Evolutionary conservation across 2,797 vertebrate genomes (phyloP).

Genomic region (Lateolabrax maculatus): DNA sequence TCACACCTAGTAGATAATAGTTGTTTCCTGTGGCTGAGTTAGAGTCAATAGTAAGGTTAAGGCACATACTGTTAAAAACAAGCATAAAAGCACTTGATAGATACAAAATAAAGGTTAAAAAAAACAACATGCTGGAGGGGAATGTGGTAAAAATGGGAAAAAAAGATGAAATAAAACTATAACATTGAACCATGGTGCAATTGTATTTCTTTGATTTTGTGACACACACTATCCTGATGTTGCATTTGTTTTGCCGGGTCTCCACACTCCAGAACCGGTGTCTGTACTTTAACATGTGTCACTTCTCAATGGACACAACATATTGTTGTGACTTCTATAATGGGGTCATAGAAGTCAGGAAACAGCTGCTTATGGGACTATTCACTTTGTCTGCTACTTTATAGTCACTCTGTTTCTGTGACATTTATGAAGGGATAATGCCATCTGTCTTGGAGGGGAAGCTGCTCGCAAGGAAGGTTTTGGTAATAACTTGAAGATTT

Average conservation of each 20-base stretch:
- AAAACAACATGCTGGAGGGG: not conserved
- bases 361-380: constrained; percentile 65
- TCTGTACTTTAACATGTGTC: constrained; percentile 50
- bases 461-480: constrained; percentile 40
- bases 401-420: constrained; percentile 62
- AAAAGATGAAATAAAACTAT: constrained; percentile 6
- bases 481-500: constrained; percentile 58
- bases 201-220: constrained; percentile 19
- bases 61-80: constrained; percentile 19
- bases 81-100: not conserved
- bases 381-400: constrained; percentile 64
- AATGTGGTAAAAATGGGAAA: not conserved
- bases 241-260: constrained; percentile 25
- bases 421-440: constrained; percentile 72
- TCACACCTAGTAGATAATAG: constrained; percentile 19
- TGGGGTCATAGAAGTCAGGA: constrained; percentile 43
- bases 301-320: constrained; percentile 52
- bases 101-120: constrained; percentile 36
- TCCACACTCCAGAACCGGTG: constrained; percentile 22
- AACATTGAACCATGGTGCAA: not conserved
- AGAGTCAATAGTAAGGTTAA: constrained; percentile 32
- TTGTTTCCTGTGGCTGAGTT: constrained; percentile 18
- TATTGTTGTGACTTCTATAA: too few species aligned
- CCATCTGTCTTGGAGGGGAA: constrained; percentile 53
- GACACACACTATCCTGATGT: constrained; percentile 4